Base-by-base conservation (phyloP, 2,113 vertebrate species). In the Oxyruncus cristatus region DNA sequence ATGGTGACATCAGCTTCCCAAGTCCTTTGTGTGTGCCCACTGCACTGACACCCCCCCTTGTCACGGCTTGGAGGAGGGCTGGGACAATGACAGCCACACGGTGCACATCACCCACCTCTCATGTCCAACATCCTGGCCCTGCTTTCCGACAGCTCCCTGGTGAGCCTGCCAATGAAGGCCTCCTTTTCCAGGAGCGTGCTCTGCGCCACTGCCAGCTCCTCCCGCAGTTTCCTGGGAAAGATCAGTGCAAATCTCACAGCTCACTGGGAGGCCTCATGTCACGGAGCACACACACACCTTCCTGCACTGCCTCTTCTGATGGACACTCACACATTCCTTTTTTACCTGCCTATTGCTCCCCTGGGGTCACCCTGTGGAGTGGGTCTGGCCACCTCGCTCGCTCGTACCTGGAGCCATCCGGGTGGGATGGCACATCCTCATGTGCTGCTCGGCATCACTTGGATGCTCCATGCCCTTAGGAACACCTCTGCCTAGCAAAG, bases 121-220 rank as follows among this genome's bases (percentile, higher is more conserved):
- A 98, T 28, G 63, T 98, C 98, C 0, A 97, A 98, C 96, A 98
- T 97, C 12, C 89, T 96, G 96, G 97, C 73, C 24, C 97, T 97
- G 70, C 97, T 95, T 49, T 97, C 96, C 0, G 59, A 85, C 1
- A 99, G 97, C 72, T 98, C 97, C 59, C 76, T 97, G 79, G 79
- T 97, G 12, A 98, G 53, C 20, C 65, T 46, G n/a, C 87, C 8
- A n/a, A 98, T 98, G 77, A 97, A 4, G 37, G 97, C 96, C 28
- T 98, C 95, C 94, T 98, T 98, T 41, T 97, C 96, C 83, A 96
- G 94, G 77, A 98, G 97, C 5, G 53, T 52, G 23, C 71, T 94
- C 95, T 96, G 97, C 0, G 86, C 95, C 0, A 37, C 50, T 42
- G 90, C 70, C 30, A 99, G 92, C 81, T 98, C 97, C 47, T 96